Evolutionary conservation across 2,888 invertebrate species (phyloP).

Genomic region (Eudasyphora cyanicolor): DNA sequence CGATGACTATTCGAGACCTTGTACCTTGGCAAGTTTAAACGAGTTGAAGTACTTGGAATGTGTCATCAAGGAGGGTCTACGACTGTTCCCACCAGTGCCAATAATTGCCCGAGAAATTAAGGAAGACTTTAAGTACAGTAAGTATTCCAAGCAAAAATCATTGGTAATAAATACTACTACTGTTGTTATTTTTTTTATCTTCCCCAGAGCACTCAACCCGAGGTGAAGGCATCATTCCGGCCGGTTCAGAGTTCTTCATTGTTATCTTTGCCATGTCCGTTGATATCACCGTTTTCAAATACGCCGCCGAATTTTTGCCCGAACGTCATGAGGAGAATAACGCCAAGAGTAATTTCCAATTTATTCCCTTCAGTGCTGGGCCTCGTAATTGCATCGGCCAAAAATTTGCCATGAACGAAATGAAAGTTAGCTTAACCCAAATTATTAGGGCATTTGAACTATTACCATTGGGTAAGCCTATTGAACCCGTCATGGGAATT

Average conservation of each 20-base stretch:
- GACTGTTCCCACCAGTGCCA: constrained; percentile 84
- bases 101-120: constrained; percentile 68
- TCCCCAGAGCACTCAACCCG: constrained; percentile 66
- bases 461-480: constrained; percentile 68
- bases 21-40: constrained; percentile 21
- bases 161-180: too few species aligned
- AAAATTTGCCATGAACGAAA: constrained; percentile 64
- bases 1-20: not conserved
- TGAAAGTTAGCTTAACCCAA: constrained; percentile 67
- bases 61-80: constrained; percentile 83
- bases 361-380: constrained; percentile 69
- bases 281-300: constrained; percentile 41
- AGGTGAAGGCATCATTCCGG: constrained; percentile 68
- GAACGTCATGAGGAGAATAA: constrained; percentile 67
- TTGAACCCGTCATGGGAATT: constrained; percentile 65
- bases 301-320: constrained; percentile 64
- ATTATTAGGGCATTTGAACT: constrained; percentile 69
- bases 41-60: constrained; percentile 67
- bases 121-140: constrained; percentile 69
- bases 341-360: not conserved
- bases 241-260: constrained; percentile 69
- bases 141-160: constrained; percentile 6
- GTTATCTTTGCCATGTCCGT: constrained; percentile 69
- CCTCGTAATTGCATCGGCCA: constrained; percentile 70
- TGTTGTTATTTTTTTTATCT: not conserved